Evolutionary conservation across 2,888 invertebrate genomes (phyloP).

Genomic region (Agrenia bidenticulata): DNA sequence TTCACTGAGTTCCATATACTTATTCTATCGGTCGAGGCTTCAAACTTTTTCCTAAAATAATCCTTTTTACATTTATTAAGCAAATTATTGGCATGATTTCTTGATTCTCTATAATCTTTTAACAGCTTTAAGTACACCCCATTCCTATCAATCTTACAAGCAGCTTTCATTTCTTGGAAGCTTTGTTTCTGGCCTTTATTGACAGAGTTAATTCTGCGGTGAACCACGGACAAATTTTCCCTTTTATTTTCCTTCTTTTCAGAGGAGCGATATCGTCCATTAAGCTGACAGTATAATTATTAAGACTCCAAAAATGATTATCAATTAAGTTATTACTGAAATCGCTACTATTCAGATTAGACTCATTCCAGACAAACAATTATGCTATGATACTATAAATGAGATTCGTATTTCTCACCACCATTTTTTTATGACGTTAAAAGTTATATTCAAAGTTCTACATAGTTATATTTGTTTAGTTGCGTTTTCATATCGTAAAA

Average conservation of each 20-base stretch:
- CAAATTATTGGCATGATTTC: background rate
- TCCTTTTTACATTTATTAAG: background rate
- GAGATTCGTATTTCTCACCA: too few relatives aligned
- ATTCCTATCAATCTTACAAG: background rate
- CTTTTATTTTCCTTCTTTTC: constrained; percentile 15
- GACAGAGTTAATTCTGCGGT: constrained; percentile 5
- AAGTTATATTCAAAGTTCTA: too few relatives aligned
- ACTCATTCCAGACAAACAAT: too few relatives aligned
- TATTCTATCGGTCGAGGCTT: background rate
- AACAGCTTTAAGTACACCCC: background rate
- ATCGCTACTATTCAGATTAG: too few relatives aligned
- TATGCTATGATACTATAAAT: too few relatives aligned
- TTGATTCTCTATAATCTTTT: constrained; percentile 9
- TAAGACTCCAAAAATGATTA: too few relatives aligned
- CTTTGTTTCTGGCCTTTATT: background rate
- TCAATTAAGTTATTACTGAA: too few relatives aligned
- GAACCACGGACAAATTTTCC: constrained; percentile 26
- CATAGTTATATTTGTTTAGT: too few relatives aligned
- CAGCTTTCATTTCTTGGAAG: background rate
- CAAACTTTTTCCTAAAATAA: constrained; percentile 13
- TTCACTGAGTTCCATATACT: constrained; percentile 17
- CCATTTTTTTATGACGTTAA: too few relatives aligned
- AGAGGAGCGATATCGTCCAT: constrained; percentile 15
- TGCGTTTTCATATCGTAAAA: too few relatives aligned
- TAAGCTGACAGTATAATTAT: too few relatives aligned